Evolutionary conservation across 2,113 vertebrate genomes (phyloP).

Genomic region (Colinus virginianus): DNA sequence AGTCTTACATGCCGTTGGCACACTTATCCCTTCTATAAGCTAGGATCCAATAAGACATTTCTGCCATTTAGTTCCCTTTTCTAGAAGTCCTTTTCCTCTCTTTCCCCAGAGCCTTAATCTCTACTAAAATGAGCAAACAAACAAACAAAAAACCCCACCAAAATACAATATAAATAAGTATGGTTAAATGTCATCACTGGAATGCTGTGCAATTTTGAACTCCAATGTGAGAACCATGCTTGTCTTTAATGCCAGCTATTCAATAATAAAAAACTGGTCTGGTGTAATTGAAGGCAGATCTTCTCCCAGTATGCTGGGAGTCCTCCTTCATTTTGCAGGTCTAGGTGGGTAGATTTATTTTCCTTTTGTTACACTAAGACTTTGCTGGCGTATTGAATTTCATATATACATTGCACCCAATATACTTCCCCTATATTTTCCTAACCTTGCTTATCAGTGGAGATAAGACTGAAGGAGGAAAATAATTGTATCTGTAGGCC

Average conservation of each 20-base stretch:
- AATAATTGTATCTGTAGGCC: not conserved
- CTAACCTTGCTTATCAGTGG: not conserved
- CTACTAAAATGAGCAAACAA: not conserved
- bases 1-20: no score
- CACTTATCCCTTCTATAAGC: no score
- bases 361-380: not conserved
- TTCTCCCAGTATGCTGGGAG: not conserved
- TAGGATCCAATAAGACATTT: no score
- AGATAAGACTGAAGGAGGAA: not conserved
- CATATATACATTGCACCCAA: not conserved
- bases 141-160: no score
- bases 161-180: not conserved
- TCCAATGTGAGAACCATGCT: accelerated
- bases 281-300: not conserved
- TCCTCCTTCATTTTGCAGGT: not conserved
- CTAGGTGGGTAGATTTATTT: not conserved
- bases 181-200: not conserved
- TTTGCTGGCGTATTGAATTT: not conserved
- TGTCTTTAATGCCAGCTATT: not conserved
- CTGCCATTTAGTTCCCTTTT: no score
- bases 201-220: not conserved
- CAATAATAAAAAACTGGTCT: not conserved
- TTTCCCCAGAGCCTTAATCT: not conserved
- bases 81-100: not conserved
- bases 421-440: not conserved